These are phyloP conservation scores for Maconellicoccus hirsutus DNA, from an alignment of 1,140 invertebrate genomes.

Conservation along the genomic window DNA sequence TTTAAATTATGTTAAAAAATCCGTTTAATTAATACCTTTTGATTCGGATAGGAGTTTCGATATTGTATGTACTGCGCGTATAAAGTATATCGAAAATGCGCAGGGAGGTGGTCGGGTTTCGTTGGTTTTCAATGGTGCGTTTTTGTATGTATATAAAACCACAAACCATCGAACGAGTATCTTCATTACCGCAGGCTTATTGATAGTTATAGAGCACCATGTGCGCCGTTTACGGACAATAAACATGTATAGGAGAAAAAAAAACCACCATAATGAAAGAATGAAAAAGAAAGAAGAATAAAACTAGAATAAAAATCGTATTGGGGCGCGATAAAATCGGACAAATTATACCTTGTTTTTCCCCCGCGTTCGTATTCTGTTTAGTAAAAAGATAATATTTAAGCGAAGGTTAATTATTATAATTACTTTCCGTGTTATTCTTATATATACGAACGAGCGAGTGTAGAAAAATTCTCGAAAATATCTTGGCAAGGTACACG, in stretches of 20 bases:
- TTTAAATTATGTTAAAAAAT: no score
- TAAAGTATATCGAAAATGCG: no score
- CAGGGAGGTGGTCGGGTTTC: no score
- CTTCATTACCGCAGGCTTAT: conserved; percentile 7
- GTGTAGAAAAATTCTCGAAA: background rate
- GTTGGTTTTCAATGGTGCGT: no score
- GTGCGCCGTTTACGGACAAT: background rate
- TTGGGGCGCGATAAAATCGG: background rate
- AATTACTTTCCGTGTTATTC: background rate
- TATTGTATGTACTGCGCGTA: no score
- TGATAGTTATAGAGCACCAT: background rate
- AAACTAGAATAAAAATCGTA: background rate
- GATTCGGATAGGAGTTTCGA: no score
- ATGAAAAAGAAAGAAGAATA: background rate
- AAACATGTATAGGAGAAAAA: no score
- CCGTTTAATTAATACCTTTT: no score
- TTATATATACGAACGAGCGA: background rate
- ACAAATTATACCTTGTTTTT: background rate
- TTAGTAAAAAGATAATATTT: conserved; percentile 6
- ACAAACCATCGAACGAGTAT: background rate
- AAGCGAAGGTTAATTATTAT: background rate
- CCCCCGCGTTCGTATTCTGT: no score
- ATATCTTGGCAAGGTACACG: no score
- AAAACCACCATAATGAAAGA: background rate
- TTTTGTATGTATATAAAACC: no score